Conservation (phyloP, 2,888 invertebrate genomes). For the Catocala sponsa region DNA sequence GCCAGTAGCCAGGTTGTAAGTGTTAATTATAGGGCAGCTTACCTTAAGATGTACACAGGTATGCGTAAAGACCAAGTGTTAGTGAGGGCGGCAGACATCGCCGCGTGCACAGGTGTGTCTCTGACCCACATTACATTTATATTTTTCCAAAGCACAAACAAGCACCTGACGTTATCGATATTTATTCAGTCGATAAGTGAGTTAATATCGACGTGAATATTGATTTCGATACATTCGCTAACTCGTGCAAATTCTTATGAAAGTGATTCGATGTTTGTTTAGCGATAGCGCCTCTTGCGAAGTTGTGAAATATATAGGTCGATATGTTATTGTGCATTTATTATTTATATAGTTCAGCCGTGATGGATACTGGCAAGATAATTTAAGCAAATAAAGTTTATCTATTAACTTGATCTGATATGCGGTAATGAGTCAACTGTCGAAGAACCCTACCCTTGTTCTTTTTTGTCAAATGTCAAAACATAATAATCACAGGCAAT, state of each 20-base stretch:
- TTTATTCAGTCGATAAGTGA: conserved; percentile 50
- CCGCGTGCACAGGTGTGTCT: conserved; percentile 42
- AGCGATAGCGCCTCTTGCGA: conserved; percentile 43
- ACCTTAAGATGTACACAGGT: too few species aligned
- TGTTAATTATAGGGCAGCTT: too few species aligned
- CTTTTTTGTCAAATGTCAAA: background rate
- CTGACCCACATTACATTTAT: conserved; percentile 47
- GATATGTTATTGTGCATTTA: conserved; percentile 26
- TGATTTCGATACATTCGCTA: conserved; percentile 59
- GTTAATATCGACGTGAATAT: conserved; percentile 53
- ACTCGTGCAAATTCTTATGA: conserved; percentile 62
- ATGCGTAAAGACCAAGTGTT: background rate
- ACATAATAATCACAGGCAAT: too few species aligned
- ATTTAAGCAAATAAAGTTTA: conserved; percentile 2
- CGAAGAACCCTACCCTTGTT: background rate
- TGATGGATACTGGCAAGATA: background rate
- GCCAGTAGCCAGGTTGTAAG: too few species aligned
- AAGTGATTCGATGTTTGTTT: conserved; percentile 59
- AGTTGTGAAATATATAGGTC: conserved; percentile 49
- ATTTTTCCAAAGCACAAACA: conserved; percentile 39
- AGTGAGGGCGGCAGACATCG: background rate
- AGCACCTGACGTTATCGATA: conserved; percentile 53
- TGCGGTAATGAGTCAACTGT: background rate
- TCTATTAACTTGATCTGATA: background rate
- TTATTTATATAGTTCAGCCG: conserved; percentile 26